Conservation (phyloP, 2,797 vertebrate species). For the Pachyuromys duprasi region DNA sequence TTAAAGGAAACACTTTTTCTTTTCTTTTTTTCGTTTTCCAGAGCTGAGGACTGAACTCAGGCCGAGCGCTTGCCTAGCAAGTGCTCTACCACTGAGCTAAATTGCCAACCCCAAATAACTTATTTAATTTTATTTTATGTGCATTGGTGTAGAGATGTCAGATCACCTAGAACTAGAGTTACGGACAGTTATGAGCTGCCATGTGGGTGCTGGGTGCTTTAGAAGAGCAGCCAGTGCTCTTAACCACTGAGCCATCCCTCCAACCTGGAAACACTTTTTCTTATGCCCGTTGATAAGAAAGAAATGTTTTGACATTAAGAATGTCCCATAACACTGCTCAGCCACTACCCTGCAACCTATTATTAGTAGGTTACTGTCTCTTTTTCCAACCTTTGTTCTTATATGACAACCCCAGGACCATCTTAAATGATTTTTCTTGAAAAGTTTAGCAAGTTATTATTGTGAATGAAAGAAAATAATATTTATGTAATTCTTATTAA, state of each 20-base stretch:
- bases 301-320: neutral
- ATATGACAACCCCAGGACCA: neutral
- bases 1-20: conserved; percentile 34
- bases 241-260: too few species aligned
- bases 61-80: too few species aligned
- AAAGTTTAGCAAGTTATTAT: conserved; percentile 43
- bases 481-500: conserved; percentile 15
- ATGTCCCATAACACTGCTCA: neutral
- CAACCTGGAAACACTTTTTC: neutral
- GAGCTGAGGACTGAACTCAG: too few species aligned
- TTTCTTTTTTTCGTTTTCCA: neutral
- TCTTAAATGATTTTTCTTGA: conserved; percentile 22
- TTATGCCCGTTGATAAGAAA: neutral
- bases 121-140: too few species aligned
- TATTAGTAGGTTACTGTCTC: conserved; percentile 24
- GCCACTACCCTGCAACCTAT: neutral
- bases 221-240: too few species aligned
- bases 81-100: too few species aligned
- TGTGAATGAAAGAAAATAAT: conserved; percentile 43
- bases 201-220: too few species aligned
- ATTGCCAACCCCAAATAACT: too few species aligned
- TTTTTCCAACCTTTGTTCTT: neutral
- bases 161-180: too few species aligned
- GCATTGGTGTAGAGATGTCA: too few species aligned
- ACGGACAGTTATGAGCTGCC: too few species aligned